These are phyloP conservation scores for Tipula vernalis DNA, from an alignment of 2,888 invertebrate genomes.

Conservation along the genomic window DNA sequence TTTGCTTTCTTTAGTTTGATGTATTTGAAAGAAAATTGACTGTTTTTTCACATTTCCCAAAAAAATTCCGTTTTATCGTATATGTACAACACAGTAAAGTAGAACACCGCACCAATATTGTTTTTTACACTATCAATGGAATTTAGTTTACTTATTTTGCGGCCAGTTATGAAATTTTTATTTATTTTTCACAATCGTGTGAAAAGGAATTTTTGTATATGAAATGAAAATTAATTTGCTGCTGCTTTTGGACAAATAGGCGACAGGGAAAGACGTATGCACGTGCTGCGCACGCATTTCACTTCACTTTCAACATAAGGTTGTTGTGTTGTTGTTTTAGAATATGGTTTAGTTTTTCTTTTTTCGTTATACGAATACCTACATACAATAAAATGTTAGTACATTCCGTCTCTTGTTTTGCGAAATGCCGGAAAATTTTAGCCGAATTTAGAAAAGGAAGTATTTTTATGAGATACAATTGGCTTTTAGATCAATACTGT, in stretches of 20 bases:
- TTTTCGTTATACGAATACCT: no score
- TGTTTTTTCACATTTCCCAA: background rate
- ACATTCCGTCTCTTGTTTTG: background rate
- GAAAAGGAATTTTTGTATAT: background rate
- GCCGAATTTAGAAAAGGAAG: no score
- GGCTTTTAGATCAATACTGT: background rate
- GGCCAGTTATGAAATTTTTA: background rate
- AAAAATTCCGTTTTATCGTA: background rate
- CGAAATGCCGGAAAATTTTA: no score
- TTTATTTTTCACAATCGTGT: background rate
- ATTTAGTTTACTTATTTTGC: background rate
- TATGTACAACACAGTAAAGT: background rate
- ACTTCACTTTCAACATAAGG: background rate
- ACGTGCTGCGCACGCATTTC: slow-evolving; percentile 10
- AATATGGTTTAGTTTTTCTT: background rate
- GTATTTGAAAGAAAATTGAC: background rate
- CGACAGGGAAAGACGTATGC: slow-evolving; percentile 9
- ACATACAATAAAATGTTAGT: background rate
- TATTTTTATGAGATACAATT: no score
- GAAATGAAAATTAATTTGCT: background rate
- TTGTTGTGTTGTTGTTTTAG: background rate
- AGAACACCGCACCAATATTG: background rate
- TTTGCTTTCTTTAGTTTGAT: no score
- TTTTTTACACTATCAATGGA: background rate
- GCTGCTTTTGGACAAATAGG: background rate